Evolutionary conservation across 1,140 invertebrate genomes (phyloP).

Genomic region (Lepidostoma basale): DNA sequence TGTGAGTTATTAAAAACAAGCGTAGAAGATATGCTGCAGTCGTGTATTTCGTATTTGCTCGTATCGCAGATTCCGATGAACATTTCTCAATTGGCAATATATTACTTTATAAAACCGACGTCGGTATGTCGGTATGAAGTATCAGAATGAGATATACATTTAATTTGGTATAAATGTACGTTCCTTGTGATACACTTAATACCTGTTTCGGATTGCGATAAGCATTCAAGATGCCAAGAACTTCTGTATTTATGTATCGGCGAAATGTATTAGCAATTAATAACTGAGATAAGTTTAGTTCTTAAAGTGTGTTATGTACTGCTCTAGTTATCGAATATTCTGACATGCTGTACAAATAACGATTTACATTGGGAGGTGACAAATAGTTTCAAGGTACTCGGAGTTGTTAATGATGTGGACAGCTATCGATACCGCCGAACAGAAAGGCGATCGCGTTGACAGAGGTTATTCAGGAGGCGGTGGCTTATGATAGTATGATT

Average conservation of each 20-base stretch:
- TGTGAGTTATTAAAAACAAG: too few relatives aligned
- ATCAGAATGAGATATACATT: too few relatives aligned
- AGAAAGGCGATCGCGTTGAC: background rate
- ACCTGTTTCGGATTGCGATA: constrained; percentile 13
- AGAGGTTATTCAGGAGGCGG: background rate
- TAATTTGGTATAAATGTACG: too few relatives aligned
- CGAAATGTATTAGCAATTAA: constrained; percentile 18
- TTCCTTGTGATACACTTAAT: constrained; percentile 3
- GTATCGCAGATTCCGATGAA: too few relatives aligned
- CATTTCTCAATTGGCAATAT: too few relatives aligned
- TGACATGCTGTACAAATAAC: background rate
- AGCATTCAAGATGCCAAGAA: constrained; percentile 14
- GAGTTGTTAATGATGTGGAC: background rate
- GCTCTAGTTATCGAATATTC: constrained; percentile 17
- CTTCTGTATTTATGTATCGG: background rate
- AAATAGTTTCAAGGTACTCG: constrained; percentile 23
- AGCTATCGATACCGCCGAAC: background rate
- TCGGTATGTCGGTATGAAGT: too few relatives aligned
- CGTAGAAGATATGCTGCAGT: too few relatives aligned
- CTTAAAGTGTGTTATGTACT: background rate
- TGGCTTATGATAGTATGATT: background rate
- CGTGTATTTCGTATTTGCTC: too few relatives aligned
- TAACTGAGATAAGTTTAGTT: constrained; percentile 22
- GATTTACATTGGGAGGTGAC: constrained; percentile 4
- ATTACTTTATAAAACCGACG: too few relatives aligned